Evolutionary conservation across 2,888 invertebrate genomes (phyloP).

Genomic region (Gortyna flavago): DNA sequence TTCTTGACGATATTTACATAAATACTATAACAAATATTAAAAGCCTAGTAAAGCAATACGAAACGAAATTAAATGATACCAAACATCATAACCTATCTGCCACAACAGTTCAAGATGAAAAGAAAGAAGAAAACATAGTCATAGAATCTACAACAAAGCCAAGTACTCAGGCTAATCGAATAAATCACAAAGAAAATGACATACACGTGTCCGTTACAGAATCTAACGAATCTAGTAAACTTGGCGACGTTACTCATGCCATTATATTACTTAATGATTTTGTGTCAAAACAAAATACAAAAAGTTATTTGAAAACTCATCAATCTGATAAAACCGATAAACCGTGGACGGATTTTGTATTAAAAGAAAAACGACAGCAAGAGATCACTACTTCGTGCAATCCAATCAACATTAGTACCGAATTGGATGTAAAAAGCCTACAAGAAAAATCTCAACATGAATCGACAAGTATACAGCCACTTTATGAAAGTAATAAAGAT

Average conservation of each 20-base stretch:
- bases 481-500: background rate
- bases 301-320: conserved; percentile 13
- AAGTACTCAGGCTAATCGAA: background rate
- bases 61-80: conserved; percentile 59
- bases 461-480: background rate
- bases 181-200: conserved; percentile 28
- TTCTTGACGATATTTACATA: conserved; percentile 56
- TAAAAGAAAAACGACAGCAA: conserved; percentile 1
- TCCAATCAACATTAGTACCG: background rate
- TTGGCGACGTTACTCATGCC: conserved; percentile 60
- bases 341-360: background rate
- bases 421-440: background rate
- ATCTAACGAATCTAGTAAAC: conserved; percentile 38
- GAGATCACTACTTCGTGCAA: background rate
- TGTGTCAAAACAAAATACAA: conserved; percentile 62
- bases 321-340: conserved; percentile 1
- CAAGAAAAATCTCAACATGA: background rate
- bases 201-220: conserved; percentile 11
- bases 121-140: conserved; percentile 22
- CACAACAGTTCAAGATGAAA: background rate
- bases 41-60: conserved; percentile 72
- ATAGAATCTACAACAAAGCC: conserved; percentile 14
- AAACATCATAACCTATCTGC: background rate
- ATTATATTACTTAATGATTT: conserved; percentile 58
- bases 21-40: conserved; percentile 74